A percentile compares a stretch with the other conserved stretches of the same genome.
Evolutionary conservation across 2,113 vertebrate genomes (phyloP).

Genomic region (Empidonax traillii): DNA sequence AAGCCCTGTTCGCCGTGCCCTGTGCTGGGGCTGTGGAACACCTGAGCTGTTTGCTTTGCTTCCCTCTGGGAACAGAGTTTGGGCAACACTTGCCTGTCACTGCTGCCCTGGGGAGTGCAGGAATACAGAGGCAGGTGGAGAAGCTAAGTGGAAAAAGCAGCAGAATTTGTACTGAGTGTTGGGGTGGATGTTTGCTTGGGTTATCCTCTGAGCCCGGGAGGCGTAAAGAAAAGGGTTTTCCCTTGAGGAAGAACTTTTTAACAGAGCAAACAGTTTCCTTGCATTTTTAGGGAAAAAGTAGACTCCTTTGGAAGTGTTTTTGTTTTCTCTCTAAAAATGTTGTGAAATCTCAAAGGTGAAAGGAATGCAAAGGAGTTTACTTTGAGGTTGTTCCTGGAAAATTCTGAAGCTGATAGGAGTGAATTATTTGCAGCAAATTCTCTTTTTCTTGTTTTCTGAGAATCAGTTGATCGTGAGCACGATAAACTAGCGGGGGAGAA

Average conservation of each 20-base stretch:
- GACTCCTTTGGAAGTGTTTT: background rate
- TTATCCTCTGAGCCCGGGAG: background rate
- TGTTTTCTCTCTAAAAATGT: background rate
- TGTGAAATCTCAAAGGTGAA: background rate
- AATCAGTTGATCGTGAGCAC: background rate
- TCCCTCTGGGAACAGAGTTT: background rate
- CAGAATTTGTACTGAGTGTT: background rate
- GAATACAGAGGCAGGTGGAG: background rate
- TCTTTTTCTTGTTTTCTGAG: background rate
- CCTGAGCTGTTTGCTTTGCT: background rate
- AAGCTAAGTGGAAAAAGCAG: background rate
- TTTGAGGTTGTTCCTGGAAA: background rate
- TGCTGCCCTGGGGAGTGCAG: background rate
- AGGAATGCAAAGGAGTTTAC: background rate
- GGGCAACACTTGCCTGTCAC: background rate
- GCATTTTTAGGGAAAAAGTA: background rate
- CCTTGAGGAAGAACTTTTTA: background rate
- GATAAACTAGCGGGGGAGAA: background rate
- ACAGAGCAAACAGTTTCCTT: background rate
- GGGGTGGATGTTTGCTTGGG: background rate
- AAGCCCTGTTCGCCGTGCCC: background rate
- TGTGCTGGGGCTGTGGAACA: background rate
- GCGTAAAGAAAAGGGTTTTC: background rate
- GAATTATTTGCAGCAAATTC: background rate
- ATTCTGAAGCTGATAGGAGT: background rate